Evolutionary conservation across 1,140 invertebrate genomes (phyloP).

Genomic region (Phortica variegata): DNA sequence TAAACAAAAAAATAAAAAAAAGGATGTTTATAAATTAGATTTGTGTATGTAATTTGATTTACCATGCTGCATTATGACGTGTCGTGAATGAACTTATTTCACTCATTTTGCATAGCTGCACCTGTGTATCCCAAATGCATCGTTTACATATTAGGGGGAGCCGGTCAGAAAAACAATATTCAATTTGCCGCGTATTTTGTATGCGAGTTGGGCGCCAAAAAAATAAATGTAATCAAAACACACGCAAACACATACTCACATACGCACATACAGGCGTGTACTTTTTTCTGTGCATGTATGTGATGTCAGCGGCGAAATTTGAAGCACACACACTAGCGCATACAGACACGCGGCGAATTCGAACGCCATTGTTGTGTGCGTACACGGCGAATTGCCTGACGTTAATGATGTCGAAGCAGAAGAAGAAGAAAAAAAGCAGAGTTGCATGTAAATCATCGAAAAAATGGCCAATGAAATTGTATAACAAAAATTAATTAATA

Average conservation of each 20-base stretch:
- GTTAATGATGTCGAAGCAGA: slow-evolving; percentile 16
- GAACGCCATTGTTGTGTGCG: slow-evolving; percentile 22
- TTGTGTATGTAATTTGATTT: too few relatives aligned
- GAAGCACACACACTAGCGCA: slow-evolving; percentile 13
- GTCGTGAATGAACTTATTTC: too few relatives aligned
- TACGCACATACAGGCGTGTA: slow-evolving; percentile 22
- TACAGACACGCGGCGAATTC: slow-evolving; percentile 1
- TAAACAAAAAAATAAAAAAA: too few relatives aligned
- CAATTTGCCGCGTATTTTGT: too few relatives aligned
- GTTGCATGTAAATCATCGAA: slow-evolving; percentile 13
- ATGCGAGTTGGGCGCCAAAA: slow-evolving; percentile 37
- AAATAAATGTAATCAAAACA: slow-evolving; percentile 51
- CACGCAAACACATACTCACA: slow-evolving; percentile 44
- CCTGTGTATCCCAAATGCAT: too few relatives aligned
- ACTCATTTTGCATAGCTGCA: too few relatives aligned
- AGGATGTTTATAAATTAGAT: too few relatives aligned
- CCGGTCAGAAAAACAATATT: too few relatives aligned
- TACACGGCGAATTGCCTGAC: slow-evolving; percentile 4
- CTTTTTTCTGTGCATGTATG: slow-evolving; percentile 22
- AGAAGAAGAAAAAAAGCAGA: slow-evolving; percentile 9
- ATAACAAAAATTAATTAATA: slow-evolving; percentile 14
- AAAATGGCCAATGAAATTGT: too few relatives aligned
- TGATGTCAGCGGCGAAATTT: slow-evolving; percentile 18
- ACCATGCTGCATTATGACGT: too few relatives aligned
- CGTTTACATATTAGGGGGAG: too few relatives aligned